Evolutionary conservation across 2,888 invertebrate genomes (phyloP), one percentile per base, ranked within the genome.

Genomic region (Harpalus rubripes): DNA sequence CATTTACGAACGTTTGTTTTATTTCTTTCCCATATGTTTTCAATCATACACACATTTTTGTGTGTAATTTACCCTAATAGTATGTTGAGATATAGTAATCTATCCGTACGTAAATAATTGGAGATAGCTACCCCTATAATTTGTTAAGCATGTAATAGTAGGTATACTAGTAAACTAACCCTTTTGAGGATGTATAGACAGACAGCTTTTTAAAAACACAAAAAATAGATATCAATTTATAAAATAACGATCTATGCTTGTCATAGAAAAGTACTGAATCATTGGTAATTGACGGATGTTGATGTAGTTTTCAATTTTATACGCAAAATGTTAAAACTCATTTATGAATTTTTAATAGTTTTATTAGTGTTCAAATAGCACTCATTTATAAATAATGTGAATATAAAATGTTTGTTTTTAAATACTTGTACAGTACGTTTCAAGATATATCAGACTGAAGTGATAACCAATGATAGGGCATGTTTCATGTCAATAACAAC

Each of bases 121-220:
- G 15, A 68, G 72, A 18, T 74, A 72, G 72, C 72, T 74, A 74
- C 72, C 72, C 72, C 72, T 74, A 44, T 44, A 74, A 74, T 74
- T 74, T 74, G 44, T 41, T 44, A 74, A 74, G 41, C 72, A 74
- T 74, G 44, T 74, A 74, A 74, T 74, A 16, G 44, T 44, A 74
- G 18, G 44, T 16, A 74, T 32, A 68, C 32, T 15, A 63, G 32
- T 68, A n/a, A 39, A 68, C 32, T 32, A 39, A 44, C 72, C 72
- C 72, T 74, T 52, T 8, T 12, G 44, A 52, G 8, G 12, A 52
- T 52, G 12, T 10, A 52, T 52, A 52, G 44, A 10, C 44, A 44
- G 10, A 22, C 32, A 32, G 32, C 32, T 5, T 32, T 52, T 44
- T 44, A 44, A 44, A 44, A 1, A 10, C 7, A 52, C 12, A 52